A percentile compares a stretch with the other conserved stretches of the same genome.
Conservation (phyloP, 2,113 vertebrate species). For the Bos taurus region DNA sequence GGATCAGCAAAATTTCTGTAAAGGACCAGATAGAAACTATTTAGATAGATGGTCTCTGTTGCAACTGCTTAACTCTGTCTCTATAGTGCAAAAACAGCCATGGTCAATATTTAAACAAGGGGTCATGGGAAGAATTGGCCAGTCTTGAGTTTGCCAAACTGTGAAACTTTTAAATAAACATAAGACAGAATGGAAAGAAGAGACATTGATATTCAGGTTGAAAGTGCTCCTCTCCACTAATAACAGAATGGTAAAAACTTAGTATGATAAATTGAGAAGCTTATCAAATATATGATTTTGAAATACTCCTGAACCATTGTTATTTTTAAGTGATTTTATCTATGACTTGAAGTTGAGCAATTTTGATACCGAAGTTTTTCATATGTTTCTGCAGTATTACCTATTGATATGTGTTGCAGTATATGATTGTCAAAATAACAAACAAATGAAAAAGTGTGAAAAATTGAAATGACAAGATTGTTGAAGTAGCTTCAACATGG, state of each 20-base stretch:
- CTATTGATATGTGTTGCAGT: slow-evolving; percentile 2
- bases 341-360: background rate
- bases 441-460: slow-evolving; percentile 15
- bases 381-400: slow-evolving; percentile 35
- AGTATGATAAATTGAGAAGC: background rate
- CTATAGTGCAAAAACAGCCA: background rate
- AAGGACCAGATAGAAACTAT: background rate
- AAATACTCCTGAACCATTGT: background rate
- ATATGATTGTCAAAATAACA: slow-evolving; percentile 24
- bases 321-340: background rate
- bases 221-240: background rate
- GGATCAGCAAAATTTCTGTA: background rate
- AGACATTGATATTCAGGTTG: background rate
- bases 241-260: background rate
- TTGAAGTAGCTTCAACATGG: slow-evolving; percentile 30
- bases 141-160: background rate
- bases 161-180: background rate
- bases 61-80: rapidly evolving
- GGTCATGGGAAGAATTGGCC: background rate
- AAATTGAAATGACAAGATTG: slow-evolving; percentile 46
- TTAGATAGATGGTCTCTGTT: background rate
- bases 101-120: background rate
- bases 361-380: background rate
- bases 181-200: background rate
- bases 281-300: background rate